Evolutionary conservation across 2,888 invertebrate genomes (phyloP), one percentile per base, ranked within the genome.

Genomic region (Philopedon plagiatum): DNA sequence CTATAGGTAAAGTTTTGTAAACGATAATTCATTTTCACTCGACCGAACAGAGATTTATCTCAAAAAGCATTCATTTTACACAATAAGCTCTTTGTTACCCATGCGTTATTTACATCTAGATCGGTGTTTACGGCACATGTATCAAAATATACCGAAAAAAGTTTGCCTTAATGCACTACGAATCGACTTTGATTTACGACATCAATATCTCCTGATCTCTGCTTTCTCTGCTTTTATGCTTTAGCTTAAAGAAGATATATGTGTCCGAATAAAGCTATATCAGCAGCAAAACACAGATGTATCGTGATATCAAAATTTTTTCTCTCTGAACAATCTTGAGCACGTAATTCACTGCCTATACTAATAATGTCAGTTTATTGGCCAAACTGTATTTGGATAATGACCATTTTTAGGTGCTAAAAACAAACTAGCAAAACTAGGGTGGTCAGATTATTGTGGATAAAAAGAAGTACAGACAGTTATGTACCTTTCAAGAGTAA

Each of bases 141-240:
- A 73, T 73, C 73, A 68, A 68, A 68, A 46, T 46, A 32, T 64
- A 60, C 63, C 64, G 60, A 15, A 63, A 72, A 72, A 73, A 73
- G 64, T 63, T 73, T 68, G 37, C 68, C 57, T 68, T 73, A 73
- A 73, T 73, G 63, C 73, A 68, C 64, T 60, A n/a, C 34, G 63
- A 62, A 73, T 68, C 68, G 68, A 68, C 64, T 73, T 62, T 73
- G 73, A 73, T 73, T 73, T 73, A 73, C 68, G 73, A 68, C 68
- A 21, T 60, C 64, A 73, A 73, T 73, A 73, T 73, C 73, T 68
- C 64, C 68, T 64, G 68, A 68, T 73, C 68, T 68, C 54, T 68
- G 63, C 73, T 64, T 68, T 73, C 68, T 68, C 54, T 68, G 63
- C 73, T 64, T 68, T 73, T 73, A 68, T 73, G 73, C 61, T 68